Evolutionary conservation across 2,888 invertebrate species (phyloP).

Genomic region (Abscondita cerata): DNA sequence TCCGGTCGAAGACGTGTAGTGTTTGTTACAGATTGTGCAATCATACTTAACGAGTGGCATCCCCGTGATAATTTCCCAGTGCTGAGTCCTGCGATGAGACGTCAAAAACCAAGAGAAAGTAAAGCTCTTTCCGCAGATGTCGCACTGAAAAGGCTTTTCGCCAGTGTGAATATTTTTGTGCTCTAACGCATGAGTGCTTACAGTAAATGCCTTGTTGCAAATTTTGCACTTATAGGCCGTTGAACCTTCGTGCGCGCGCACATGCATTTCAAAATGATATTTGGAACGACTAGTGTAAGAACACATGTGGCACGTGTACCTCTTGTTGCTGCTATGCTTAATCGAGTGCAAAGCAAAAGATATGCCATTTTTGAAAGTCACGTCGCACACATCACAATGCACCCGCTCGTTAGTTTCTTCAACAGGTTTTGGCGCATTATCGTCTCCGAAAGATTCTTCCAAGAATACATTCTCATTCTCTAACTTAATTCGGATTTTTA

Average conservation of each 20-base stretch:
- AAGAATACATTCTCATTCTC: background rate
- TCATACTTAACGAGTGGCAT: constrained; percentile 53
- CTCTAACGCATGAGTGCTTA: constrained; percentile 59
- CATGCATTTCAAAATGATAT: constrained; percentile 51
- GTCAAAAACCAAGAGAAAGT: constrained; percentile 61
- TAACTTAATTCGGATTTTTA: background rate
- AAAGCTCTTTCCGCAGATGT: constrained; percentile 62
- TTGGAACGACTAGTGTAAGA: constrained; percentile 51
- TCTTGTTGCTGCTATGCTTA: constrained; percentile 47
- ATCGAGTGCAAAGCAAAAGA: constrained; percentile 50
- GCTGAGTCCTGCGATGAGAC: constrained; percentile 59
- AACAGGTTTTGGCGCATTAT: background rate
- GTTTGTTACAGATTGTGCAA: constrained; percentile 61
- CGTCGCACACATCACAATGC: constrained; percentile 36
- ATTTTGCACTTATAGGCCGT: constrained; percentile 63
- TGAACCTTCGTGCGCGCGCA: constrained; percentile 53
- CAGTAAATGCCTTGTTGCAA: constrained; percentile 62
- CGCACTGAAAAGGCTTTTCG: constrained; percentile 62
- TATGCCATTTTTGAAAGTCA: constrained; percentile 36
- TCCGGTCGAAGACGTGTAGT: constrained; percentile 55
- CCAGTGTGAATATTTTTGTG: constrained; percentile 65
- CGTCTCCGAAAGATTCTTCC: background rate
- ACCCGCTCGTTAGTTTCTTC: constrained; percentile 18
- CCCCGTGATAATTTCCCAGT: constrained; percentile 58
- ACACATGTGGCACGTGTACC: constrained; percentile 52